Conservation (phyloP, 2,888 invertebrate genomes). For the Callyntrura sp. region DNA sequence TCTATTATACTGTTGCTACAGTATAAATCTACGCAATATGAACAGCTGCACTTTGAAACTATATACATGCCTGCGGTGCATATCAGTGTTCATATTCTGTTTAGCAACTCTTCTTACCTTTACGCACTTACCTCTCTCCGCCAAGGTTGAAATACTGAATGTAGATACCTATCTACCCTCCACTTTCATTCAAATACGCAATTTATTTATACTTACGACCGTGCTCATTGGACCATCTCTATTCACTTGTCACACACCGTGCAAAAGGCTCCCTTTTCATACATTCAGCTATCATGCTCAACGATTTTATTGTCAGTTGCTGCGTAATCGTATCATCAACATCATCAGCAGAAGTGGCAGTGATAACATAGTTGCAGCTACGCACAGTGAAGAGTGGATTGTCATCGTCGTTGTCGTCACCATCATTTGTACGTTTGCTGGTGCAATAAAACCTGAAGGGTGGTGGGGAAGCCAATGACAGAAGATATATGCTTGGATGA, state of each 20-base stretch:
- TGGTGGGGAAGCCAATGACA: constrained; percentile 14
- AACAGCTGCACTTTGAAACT: no score
- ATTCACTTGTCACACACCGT: constrained; percentile 67
- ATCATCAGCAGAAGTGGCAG: constrained; percentile 13
- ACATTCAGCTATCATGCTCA: constrained; percentile 20
- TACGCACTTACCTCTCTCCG: neutral
- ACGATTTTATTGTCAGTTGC: constrained; percentile 61
- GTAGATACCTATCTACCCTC: constrained; percentile 7
- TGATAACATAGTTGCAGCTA: neutral
- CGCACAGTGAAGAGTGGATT: constrained; percentile 23
- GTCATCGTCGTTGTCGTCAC: constrained; percentile 39
- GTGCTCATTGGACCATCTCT: constrained; percentile 74
- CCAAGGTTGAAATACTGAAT: neutral
- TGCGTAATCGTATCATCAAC: constrained; percentile 65
- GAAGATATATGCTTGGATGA: constrained; percentile 18
- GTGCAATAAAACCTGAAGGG: constrained; percentile 43
- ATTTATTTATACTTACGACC: constrained; percentile 66
- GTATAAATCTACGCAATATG: neutral
- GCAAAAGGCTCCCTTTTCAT: constrained; percentile 14
- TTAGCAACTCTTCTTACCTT: neutral
- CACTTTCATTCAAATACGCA: constrained; percentile 30
- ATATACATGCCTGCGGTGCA: no score
- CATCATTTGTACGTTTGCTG: constrained; percentile 33
- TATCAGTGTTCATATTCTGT: constrained; percentile 8
- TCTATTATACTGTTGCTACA: neutral